These are phyloP conservation scores for Rhabdomys pumilio DNA, from an alignment of 2,797 vertebrate genomes.

Conservation along the genomic window DNA sequence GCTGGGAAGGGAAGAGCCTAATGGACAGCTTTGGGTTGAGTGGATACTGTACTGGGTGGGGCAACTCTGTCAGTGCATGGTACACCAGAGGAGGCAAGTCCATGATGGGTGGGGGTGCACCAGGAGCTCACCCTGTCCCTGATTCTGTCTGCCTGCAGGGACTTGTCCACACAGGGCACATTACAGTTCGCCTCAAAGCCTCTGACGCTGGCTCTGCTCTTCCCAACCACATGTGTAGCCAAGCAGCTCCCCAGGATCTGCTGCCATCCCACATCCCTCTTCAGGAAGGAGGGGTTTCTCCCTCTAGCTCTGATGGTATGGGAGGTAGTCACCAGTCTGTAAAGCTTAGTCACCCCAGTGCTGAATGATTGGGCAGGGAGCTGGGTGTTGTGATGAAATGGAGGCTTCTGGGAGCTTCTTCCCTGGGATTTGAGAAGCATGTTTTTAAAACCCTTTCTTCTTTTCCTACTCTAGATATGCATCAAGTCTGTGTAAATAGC, in stretches of 20 bases:
- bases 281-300: slow-evolving; percentile 13
- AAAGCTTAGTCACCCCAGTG: neutral
- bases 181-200: slow-evolving; percentile 48
- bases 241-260: neutral
- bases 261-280: neutral
- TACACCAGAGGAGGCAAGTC: neutral
- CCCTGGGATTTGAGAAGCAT: neutral
- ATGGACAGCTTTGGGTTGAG: neutral
- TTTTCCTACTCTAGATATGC: slow-evolving; percentile 34
- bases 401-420: slow-evolving; percentile 28
- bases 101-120: neutral
- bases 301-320: neutral
- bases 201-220: neutral
- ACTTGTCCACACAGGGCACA: slow-evolving; percentile 59
- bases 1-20: neutral
- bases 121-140: neutral
- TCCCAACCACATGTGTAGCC: neutral
- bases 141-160: slow-evolving; percentile 48
- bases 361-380: slow-evolving; percentile 11
- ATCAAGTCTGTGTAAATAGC: neutral
- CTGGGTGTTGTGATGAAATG: neutral
- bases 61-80: slow-evolving; percentile 47
- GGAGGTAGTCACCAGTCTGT: slow-evolving; percentile 20
- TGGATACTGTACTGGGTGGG: neutral
- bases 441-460: slow-evolving; percentile 24